These are phyloP conservation scores for Pogonognathellus flavescens DNA, from an alignment of 1,140 invertebrate species.

Conservation along the genomic window DNA sequence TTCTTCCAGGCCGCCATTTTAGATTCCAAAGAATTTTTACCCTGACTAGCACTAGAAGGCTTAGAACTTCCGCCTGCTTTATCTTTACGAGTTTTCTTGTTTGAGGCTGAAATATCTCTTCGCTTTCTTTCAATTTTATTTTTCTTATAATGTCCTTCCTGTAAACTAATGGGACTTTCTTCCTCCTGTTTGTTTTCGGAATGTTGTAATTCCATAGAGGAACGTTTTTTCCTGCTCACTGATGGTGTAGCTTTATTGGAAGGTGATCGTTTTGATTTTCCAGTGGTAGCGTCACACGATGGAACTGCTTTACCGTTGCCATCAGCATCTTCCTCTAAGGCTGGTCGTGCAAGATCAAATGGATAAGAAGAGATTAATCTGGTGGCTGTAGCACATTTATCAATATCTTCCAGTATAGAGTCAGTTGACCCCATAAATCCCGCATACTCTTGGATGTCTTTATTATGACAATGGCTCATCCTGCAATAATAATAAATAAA, in stretches of 20 bases:
- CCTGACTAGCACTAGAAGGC: neutral
- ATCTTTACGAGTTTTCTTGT: neutral
- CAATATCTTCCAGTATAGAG: conserved; percentile 11
- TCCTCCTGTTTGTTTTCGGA: neutral
- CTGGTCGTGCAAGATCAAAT: conserved; percentile 5
- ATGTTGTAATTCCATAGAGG: neutral
- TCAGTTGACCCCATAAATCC: conserved; percentile 20
- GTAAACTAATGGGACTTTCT: neutral
- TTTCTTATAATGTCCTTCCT: neutral
- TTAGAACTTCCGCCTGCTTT: neutral
- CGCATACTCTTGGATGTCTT: neutral
- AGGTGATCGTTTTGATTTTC: neutral
- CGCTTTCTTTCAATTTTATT: neutral
- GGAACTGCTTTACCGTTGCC: neutral
- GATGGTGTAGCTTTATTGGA: too few relatives aligned
- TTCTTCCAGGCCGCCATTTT: conserved; percentile 33
- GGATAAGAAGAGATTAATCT: neutral
- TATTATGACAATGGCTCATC: neutral
- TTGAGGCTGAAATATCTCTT: neutral
- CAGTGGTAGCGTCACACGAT: neutral
- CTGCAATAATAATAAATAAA: neutral
- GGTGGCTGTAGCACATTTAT: conserved; percentile 27
- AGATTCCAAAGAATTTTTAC: neutral
- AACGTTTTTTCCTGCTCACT: too few relatives aligned
- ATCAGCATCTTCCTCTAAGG: neutral